phyloP scores from a whole-genome alignment of 2,888 invertebrate species.

The Aphidius colemani region DNA sequence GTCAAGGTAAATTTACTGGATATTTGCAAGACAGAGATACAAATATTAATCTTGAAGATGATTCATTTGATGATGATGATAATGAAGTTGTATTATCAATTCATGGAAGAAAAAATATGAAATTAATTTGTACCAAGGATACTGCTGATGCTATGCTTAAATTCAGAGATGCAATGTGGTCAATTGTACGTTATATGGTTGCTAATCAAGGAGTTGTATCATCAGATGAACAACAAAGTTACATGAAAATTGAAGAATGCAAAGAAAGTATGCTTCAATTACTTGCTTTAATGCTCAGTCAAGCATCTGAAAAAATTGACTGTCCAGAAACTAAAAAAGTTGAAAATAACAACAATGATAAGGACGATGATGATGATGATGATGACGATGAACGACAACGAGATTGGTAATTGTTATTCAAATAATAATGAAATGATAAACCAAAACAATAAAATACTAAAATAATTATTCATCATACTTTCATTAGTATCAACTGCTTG shows the following conservation, averaged over 20 bases:
- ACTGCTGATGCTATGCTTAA: slow-evolving; percentile 61
- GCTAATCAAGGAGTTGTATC: slow-evolving; percentile 54
- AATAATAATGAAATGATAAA: neutral
- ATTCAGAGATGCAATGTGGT: slow-evolving; percentile 62
- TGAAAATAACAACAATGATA: neutral
- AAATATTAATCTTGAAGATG: slow-evolving; percentile 8
- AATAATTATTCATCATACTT: neutral
- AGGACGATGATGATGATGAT: neutral
- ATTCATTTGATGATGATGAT: slow-evolving; percentile 4
- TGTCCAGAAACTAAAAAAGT: slow-evolving; percentile 1
- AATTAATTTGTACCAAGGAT: slow-evolving; percentile 54
- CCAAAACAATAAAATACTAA: neutral
- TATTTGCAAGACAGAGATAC: slow-evolving; percentile 37
- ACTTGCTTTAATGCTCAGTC: slow-evolving; percentile 38
- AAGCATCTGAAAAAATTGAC: slow-evolving; percentile 35
- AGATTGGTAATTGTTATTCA: neutral
- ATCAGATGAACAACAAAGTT: slow-evolving; percentile 8
- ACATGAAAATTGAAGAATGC: slow-evolving; percentile 35
- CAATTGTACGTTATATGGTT: slow-evolving; percentile 62
- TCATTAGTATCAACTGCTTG: neutral
- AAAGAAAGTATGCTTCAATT: slow-evolving; percentile 43
- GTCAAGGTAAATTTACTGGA: slow-evolving; percentile 40
- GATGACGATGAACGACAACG: neutral
- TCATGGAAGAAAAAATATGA: slow-evolving; percentile 50
- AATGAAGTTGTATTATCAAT: slow-evolving; percentile 48